Evolutionary conservation across 1,140 invertebrate species (phyloP).

Genomic region (Drosophila chauvacae): DNA sequence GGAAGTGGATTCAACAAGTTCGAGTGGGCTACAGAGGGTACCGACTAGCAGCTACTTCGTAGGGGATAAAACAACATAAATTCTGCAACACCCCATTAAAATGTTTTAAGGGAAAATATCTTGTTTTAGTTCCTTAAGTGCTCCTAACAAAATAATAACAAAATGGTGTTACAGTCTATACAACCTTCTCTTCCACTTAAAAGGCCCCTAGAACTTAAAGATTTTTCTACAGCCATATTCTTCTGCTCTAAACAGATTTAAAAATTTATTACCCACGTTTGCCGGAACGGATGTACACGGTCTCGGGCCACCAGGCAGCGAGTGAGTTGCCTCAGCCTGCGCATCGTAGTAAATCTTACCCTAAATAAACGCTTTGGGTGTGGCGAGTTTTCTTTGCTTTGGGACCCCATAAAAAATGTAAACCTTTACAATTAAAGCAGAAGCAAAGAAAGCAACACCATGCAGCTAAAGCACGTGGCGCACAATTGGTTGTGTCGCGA

Average conservation of each 20-base stretch:
- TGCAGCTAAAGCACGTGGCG: conserved; percentile 30
- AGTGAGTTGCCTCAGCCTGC: conserved; percentile 57
- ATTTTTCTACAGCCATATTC: conserved; percentile 22
- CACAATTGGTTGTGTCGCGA: conserved; percentile 20
- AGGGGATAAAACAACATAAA: not conserved
- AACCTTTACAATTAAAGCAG: conserved; percentile 52
- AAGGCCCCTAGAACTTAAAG: conserved; percentile 5
- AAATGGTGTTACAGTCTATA: not conserved
- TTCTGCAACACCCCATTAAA: not conserved
- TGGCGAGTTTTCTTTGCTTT: conserved; percentile 19
- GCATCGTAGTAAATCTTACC: conserved; percentile 33
- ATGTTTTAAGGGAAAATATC: not conserved
- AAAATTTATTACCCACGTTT: conserved; percentile 71
- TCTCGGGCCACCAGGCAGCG: conserved; percentile 55
- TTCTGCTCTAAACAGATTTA: conserved; percentile 44
- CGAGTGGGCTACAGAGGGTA: not conserved
- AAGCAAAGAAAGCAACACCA: conserved; percentile 12
- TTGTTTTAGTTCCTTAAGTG: not conserved
- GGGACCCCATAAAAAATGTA: conserved; percentile 58
- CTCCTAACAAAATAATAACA: not conserved
- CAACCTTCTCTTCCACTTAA: not conserved
- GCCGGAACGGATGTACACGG: conserved; percentile 51
- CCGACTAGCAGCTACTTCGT: conserved; percentile 17
- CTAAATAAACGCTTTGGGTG: conserved; percentile 11
- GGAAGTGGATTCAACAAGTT: conserved; percentile 67